phyloP scores from a whole-genome alignment of 2,888 invertebrate genomes.

The Prosapia bicincta region DNA sequence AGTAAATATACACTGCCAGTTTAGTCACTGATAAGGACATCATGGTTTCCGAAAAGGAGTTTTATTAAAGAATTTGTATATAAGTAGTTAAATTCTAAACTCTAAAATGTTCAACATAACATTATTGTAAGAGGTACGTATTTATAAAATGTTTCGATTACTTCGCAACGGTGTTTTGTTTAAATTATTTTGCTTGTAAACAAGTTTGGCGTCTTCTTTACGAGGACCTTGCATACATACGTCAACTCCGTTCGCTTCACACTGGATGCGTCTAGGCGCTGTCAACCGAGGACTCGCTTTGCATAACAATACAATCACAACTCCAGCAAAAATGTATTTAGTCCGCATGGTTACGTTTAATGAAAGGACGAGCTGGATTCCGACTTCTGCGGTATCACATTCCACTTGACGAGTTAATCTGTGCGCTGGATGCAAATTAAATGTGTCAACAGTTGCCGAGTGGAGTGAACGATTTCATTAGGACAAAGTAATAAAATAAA shows the following conservation, averaged over 20 bases:
- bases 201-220: no score
- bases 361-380: background rate
- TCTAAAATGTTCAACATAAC: no score
- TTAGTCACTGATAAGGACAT: no score
- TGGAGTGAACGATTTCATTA: background rate
- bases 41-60: no score
- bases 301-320: background rate
- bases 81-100: no score
- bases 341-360: background rate
- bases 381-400: background rate
- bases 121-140: no score
- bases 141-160: no score
- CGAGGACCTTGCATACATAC: background rate
- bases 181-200: no score
- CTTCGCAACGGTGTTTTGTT: no score
- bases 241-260: background rate
- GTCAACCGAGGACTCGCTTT: background rate
- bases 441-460: background rate
- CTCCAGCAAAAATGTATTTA: background rate
- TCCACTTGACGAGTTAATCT: background rate
- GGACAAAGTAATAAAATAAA: no score
- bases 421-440: background rate
- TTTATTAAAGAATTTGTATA: no score
- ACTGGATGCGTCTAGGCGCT: background rate
- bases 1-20: no score